Base-by-base conservation (phyloP, 1,140 invertebrate genomes). In the Papilio dardanus region DNA sequence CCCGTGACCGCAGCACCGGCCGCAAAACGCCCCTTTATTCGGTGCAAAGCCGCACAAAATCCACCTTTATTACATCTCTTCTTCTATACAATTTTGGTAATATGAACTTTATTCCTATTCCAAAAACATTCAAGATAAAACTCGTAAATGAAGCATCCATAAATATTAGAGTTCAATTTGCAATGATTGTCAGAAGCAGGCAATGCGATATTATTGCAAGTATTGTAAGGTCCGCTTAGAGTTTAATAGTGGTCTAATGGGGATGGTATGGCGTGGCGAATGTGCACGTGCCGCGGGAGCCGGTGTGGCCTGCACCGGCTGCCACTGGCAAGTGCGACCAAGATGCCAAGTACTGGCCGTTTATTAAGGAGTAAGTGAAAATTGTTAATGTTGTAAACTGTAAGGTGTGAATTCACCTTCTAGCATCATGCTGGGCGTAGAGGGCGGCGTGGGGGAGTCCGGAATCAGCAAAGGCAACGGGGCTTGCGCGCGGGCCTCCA, bases 401-500 rank as follows among this genome's bases (percentile, higher is more conserved):
- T 19, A 6, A n/a, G 5, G 16, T 46, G 74, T 67, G 0, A 30
- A 50, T 76, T 77, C 40, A 84, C 80, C 75, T 50, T 81, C 81
- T 37, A 76, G 77, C 69, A 46, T 21, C 75, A 81, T 80, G 33
- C 73, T 75, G 1, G 58, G 62, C 33, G 50, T 42, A 30, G 84
- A 83, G 74, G 78, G 74, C 28, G 80, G 83, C 33, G 87, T 83
- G 76, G 78, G 75, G 37, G 81, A 19, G 14, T 58, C 76, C 14
- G 73, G 76, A 28, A 81, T 74, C 16, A 77, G 83, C 8, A 71
- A 78, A 58, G 85, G 87, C 19, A 82, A 84, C 24, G 79, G 95
- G 46, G 95, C 93, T 79, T 95, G 94, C 0, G 95, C 96, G 69
- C 96, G 94, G 71, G 95, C 95, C 83, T 96, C 96, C 79, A 97